These are phyloP conservation scores for Bradysia coprophila DNA, from an alignment of 1,140 invertebrate genomes.

Conservation along the genomic window DNA sequence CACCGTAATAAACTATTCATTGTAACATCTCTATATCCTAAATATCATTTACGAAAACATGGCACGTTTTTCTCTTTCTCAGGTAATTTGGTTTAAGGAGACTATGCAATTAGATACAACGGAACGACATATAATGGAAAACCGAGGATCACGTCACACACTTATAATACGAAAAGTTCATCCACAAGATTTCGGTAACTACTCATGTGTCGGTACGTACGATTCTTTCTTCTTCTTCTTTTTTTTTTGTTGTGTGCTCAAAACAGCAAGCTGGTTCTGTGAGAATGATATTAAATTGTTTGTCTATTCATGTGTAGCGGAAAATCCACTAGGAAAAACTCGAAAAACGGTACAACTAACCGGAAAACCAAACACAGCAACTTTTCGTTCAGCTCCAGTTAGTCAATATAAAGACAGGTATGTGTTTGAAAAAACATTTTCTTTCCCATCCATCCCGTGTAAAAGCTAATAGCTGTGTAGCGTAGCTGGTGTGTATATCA, in stretches of 20 bases:
- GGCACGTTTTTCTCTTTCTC: slow-evolving; percentile 10
- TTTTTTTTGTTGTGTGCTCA: too few relatives aligned
- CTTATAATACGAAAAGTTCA: slow-evolving; percentile 46
- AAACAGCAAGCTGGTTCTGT: too few relatives aligned
- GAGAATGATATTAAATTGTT: too few relatives aligned
- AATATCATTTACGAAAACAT: too few relatives aligned
- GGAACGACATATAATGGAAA: slow-evolving; percentile 41
- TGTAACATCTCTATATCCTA: too few relatives aligned
- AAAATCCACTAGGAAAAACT: slow-evolving; percentile 41
- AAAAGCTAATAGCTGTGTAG: too few relatives aligned
- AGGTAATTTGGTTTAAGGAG: slow-evolving; percentile 47
- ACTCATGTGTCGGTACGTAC: slow-evolving; percentile 45
- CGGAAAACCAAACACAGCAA: slow-evolving; percentile 42
- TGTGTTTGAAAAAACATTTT: slow-evolving; percentile 7
- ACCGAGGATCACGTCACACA: slow-evolving; percentile 37
- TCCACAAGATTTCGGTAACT: slow-evolving; percentile 45
- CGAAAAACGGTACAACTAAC: slow-evolving; percentile 41
- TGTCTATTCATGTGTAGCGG: slow-evolving; percentile 36
- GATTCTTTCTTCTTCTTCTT: too few relatives aligned
- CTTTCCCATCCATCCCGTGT: not conserved
- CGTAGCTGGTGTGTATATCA: too few relatives aligned
- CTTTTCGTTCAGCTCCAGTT: slow-evolving; percentile 37
- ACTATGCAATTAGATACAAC: slow-evolving; percentile 45
- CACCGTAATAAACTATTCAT: too few relatives aligned
- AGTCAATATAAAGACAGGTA: slow-evolving; percentile 36